Percentiles rank a stretch among this genome's conserved stretches.
phyloP scores from a whole-genome alignment of 2,888 invertebrate species.

The Bellardia pandia region DNA sequence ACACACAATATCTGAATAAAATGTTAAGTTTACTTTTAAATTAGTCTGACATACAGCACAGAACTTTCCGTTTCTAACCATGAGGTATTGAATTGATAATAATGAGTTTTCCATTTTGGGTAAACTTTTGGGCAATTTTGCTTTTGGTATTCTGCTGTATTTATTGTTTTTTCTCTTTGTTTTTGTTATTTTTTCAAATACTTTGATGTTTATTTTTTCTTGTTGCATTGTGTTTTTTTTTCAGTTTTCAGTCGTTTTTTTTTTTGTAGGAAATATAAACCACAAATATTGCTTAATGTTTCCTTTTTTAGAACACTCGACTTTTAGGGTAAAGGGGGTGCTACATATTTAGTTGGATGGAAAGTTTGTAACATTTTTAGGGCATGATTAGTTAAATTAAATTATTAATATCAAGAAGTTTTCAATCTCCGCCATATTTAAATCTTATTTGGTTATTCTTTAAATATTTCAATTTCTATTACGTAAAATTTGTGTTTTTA shows the following conservation, averaged over 20 bases:
- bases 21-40: conserved; percentile 22
- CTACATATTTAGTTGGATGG: not conserved
- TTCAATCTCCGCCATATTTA: too few relatives aligned
- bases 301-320: not conserved
- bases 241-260: not conserved
- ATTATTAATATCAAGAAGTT: too few relatives aligned
- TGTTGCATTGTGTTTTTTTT: conserved; percentile 4
- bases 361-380: not conserved
- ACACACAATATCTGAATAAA: conserved; percentile 25
- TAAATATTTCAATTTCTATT: too few relatives aligned
- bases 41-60: not conserved
- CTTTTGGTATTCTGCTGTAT: not conserved
- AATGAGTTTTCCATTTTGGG: conserved; percentile 50
- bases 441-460: too few relatives aligned
- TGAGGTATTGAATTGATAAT: conserved; percentile 33
- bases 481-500: too few relatives aligned
- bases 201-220: conserved; percentile 55
- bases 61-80: conserved; percentile 29
- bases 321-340: not conserved
- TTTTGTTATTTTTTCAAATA: conserved; percentile 46
- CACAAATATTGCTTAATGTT: not conserved
- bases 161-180: conserved; percentile 10
- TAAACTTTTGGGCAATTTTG: conserved; percentile 19
- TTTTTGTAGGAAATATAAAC: not conserved
- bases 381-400: too few relatives aligned